A percentile compares a stretch with the other conserved stretches of the same genome.
Conservation (phyloP, 2,113 vertebrate genomes). For the Phyllostomus hastatus region DNA sequence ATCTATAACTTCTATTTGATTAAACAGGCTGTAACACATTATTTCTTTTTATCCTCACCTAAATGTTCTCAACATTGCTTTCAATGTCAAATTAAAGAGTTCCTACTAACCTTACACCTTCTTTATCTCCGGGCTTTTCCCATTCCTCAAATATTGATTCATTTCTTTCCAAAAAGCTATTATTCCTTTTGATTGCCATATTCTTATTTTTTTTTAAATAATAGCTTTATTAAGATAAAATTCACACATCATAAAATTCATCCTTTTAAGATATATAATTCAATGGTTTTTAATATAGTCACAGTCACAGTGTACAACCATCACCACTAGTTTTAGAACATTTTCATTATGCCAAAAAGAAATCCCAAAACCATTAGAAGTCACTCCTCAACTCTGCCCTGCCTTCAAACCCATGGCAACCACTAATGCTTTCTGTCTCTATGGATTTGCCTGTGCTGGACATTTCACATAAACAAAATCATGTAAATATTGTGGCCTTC, state of each 20-base stretch:
- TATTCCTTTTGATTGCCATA: neutral
- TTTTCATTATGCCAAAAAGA: neutral
- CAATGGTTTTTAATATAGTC: neutral
- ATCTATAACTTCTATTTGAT: neutral
- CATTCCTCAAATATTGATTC: neutral
- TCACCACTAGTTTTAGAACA: neutral
- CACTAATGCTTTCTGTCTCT: neutral
- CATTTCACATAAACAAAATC: neutral
- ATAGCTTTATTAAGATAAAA: conserved; percentile 7
- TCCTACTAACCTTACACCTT: neutral
- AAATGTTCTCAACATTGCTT: neutral
- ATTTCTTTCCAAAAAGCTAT: conserved; percentile 2
- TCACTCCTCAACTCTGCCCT: neutral
- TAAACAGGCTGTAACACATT: neutral
- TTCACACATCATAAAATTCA: neutral
- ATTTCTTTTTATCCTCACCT: neutral
- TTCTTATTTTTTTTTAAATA: neutral
- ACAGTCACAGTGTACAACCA: neutral
- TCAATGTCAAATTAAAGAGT: neutral
- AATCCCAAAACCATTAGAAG: neutral
- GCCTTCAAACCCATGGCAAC: neutral
- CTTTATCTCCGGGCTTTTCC: neutral
- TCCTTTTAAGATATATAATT: neutral
- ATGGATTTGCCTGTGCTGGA: neutral
- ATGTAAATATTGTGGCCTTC: neutral